These are phyloP conservation scores for Trachurus trachurus DNA, from an alignment of 2,797 vertebrate genomes.

Conservation along the genomic window DNA sequence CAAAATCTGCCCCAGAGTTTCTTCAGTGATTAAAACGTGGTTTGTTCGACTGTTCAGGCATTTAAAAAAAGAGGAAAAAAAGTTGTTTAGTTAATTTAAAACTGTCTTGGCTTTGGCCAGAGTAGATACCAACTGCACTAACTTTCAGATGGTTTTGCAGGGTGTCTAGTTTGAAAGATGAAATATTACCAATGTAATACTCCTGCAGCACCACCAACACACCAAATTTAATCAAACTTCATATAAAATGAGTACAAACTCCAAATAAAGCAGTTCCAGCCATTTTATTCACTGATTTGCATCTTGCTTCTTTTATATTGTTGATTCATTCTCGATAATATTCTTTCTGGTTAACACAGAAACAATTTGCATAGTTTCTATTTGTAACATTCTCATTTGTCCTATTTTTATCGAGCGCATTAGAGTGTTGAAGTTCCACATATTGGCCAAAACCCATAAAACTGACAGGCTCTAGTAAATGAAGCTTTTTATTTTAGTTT, in stretches of 20 bases:
- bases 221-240: not conserved
- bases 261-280: not conserved
- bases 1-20: not conserved
- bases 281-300: not conserved
- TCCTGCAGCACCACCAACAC: not conserved
- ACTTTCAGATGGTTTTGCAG: not conserved
- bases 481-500: constrained; percentile 12
- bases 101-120: too few species aligned
- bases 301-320: not conserved
- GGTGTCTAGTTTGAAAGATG: not conserved
- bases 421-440: constrained; percentile 24
- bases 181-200: not conserved
- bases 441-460: constrained; percentile 36
- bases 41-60: not conserved
- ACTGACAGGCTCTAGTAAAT: constrained; percentile 37
- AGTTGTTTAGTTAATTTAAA: too few species aligned
- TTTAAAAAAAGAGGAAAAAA: not conserved
- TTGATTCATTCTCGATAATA: not conserved
- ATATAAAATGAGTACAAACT: not conserved
- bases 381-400: constrained; percentile 32
- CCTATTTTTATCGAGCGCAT: constrained; percentile 27
- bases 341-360: not conserved
- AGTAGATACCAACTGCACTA: too few species aligned
- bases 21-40: not conserved
- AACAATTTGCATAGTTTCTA: constrained; percentile 29